Conservation (phyloP, 2,113 vertebrate genomes). For the Tricholaema leucomelas region DNA sequence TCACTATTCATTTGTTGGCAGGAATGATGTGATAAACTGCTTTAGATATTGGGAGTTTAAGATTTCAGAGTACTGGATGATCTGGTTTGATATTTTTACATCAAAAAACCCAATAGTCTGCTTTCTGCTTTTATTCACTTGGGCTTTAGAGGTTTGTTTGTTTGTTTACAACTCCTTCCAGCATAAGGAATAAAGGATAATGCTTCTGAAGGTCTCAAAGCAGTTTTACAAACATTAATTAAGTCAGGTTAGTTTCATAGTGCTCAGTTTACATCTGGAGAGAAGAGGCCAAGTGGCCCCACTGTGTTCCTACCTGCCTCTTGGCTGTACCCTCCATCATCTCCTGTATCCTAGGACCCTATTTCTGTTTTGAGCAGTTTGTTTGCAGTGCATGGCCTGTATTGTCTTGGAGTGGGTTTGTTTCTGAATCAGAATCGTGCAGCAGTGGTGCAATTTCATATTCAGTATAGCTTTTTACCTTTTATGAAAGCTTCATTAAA, state of each 20-base stretch:
- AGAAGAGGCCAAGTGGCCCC: neutral
- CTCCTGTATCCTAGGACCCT: neutral
- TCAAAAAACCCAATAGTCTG: neutral
- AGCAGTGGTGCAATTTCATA: accelerated
- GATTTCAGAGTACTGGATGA: neutral
- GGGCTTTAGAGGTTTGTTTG: neutral
- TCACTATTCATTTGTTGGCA: neutral
- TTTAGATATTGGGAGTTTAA: neutral
- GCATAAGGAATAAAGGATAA: neutral
- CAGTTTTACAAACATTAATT: too few relatives aligned
- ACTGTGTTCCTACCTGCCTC: neutral
- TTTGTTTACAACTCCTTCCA: neutral
- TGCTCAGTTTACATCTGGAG: neutral
- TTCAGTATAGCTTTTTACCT: neutral
- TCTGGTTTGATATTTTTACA: neutral
- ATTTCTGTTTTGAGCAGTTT: neutral
- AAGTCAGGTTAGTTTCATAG: neutral
- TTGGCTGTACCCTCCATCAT: neutral
- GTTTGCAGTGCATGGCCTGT: accelerated
- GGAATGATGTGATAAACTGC: neutral
- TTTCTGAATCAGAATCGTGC: accelerated
- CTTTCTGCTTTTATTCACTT: neutral
- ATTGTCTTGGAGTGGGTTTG: too few relatives aligned
- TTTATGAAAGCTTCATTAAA: neutral
- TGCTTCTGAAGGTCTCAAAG: neutral